Conservation (phyloP, 2,797 vertebrate genomes). For the Somateria mollissima region DNA sequence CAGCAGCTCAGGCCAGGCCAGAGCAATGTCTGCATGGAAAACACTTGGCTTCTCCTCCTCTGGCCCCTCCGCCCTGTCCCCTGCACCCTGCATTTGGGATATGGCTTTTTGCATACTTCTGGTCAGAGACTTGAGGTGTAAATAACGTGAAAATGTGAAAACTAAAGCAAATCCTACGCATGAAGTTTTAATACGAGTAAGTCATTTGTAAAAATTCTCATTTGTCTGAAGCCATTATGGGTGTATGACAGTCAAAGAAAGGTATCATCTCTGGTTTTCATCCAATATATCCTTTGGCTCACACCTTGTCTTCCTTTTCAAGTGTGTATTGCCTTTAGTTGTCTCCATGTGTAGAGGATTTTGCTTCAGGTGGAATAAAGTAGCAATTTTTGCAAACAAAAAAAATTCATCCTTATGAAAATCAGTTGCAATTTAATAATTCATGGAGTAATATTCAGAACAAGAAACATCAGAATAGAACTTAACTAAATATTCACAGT, state of each 20-base stretch:
- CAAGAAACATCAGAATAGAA: conserved; percentile 73
- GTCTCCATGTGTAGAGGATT: conserved; percentile 5
- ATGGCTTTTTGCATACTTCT: neutral
- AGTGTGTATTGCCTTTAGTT: conserved; percentile 13
- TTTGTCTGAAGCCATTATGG: conserved; percentile 14
- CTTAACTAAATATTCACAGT: conserved; percentile 87
- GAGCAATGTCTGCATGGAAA: neutral
- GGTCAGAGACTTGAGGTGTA: neutral
- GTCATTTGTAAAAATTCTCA: conserved; percentile 16
- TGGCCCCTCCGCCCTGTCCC: neutral
- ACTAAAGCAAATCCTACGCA: neutral
- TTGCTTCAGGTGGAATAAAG: conserved; percentile 46
- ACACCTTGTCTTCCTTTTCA: neutral
- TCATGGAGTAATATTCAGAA: conserved; percentile 75
- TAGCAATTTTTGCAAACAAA: conserved; percentile 48
- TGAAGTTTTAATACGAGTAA: conserved; percentile 17
- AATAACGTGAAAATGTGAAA: neutral
- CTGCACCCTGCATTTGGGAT: neutral
- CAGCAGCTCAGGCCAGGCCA: neutral
- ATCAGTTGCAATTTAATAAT: conserved; percentile 74
- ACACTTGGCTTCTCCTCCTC: neutral
- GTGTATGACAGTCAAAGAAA: neutral
- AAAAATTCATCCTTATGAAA: conserved; percentile 26
- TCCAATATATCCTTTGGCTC: neutral
- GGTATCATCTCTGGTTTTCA: neutral